phyloP scores from a whole-genome alignment of 2,113 vertebrate genomes.

The Thermophis baileyi region DNA sequence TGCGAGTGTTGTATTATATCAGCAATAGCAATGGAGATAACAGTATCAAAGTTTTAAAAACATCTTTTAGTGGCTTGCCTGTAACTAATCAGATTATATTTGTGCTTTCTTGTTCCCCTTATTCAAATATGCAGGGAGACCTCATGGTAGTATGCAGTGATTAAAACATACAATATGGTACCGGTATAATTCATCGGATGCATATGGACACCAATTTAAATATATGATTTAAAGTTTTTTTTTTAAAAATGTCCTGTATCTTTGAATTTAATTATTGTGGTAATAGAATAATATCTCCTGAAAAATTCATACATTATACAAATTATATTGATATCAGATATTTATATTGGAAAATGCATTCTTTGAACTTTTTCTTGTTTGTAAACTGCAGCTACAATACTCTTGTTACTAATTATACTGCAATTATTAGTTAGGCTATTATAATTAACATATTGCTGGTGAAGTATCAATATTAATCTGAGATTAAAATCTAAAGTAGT shows the following conservation, averaged over 20 bases:
- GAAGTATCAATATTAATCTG: neutral
- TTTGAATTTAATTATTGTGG: neutral
- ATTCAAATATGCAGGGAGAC: neutral
- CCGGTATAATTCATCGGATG: neutral
- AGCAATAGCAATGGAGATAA: neutral
- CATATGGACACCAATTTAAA: neutral
- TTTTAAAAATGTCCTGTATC: neutral
- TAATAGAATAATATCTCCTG: neutral
- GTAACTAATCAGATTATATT: too few species aligned
- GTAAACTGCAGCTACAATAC: neutral
- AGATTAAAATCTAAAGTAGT: neutral
- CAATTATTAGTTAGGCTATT: neutral
- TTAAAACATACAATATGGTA: neutral
- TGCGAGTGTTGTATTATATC: neutral
- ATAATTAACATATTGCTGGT: neutral
- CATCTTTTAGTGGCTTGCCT: neutral
- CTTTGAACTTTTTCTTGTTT: neutral
- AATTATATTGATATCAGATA: conserved; percentile 4
- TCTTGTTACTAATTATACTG: neutral
- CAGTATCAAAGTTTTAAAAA: neutral
- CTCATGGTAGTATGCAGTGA: neutral
- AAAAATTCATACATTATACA: neutral
- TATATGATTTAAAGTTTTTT: neutral
- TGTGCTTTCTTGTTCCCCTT: neutral
- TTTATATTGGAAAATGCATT: neutral